These are phyloP conservation scores for Adoxophyes honmai DNA, from an alignment of 1,140 invertebrate species.

Conservation along the genomic window DNA sequence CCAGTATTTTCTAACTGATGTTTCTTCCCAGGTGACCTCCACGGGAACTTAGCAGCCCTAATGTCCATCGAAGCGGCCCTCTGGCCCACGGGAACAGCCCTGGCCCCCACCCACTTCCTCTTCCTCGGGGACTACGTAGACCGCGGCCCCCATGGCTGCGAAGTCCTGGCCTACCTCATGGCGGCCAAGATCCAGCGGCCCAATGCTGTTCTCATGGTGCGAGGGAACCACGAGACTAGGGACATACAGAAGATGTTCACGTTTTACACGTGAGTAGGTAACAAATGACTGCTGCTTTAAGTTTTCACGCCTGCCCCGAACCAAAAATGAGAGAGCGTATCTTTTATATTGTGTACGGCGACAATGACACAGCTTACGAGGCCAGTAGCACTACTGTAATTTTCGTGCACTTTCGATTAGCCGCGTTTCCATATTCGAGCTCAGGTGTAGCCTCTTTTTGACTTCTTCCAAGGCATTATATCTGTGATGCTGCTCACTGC, in stretches of 20 bases:
- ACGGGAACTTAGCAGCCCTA: constrained; percentile 71
- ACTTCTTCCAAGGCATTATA: no score
- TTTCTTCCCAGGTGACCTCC: constrained; percentile 59
- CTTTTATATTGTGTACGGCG: no score
- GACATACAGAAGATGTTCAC: constrained; percentile 84
- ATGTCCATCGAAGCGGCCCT: constrained; percentile 64
- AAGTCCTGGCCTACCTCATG: constrained; percentile 81
- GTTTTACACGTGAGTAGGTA: constrained; percentile 81
- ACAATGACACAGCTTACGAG: no score
- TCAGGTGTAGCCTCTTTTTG: no score
- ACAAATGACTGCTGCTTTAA: no score
- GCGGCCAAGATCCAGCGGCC: constrained; percentile 81
- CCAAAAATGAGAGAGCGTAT: no score
- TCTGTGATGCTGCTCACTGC: no score
- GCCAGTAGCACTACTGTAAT: no score
- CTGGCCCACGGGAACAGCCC: constrained; percentile 60
- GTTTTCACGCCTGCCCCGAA: no score
- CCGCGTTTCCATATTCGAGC: no score
- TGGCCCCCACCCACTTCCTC: constrained; percentile 51
- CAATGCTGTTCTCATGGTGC: constrained; percentile 78
- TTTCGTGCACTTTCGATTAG: no score
- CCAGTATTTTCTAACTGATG: no score
- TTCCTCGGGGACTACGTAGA: constrained; percentile 86
- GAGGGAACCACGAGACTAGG: constrained; percentile 84
- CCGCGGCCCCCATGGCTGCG: constrained; percentile 79